Evolutionary conservation across 2,888 invertebrate genomes (phyloP).

Genomic region (Melanostoma mellinum): DNA sequence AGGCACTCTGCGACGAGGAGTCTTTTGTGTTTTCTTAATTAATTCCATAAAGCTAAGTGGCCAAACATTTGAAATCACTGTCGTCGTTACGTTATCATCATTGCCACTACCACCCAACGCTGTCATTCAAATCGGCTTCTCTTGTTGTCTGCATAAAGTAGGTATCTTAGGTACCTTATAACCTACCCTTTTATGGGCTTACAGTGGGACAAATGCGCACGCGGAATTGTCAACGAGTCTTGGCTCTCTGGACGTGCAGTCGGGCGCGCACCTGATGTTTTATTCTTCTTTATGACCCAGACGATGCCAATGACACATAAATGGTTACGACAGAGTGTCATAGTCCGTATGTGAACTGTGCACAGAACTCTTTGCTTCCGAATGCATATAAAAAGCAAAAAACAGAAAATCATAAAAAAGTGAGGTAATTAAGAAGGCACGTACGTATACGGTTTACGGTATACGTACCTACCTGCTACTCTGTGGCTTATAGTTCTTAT

Average conservation of each 20-base stretch:
- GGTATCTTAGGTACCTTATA: background rate
- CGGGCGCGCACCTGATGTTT: slow-evolving; percentile 56
- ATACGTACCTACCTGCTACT: background rate
- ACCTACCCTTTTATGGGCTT: slow-evolving; percentile 41
- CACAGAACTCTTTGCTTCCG: slow-evolving; percentile 57
- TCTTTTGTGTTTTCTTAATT: slow-evolving; percentile 21
- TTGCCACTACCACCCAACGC: slow-evolving; percentile 47
- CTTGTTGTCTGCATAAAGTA: slow-evolving; percentile 44
- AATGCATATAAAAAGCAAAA: slow-evolving; percentile 30
- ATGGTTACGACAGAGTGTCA: slow-evolving; percentile 58
- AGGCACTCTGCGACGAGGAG: no score
- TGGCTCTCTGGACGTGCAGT: slow-evolving; percentile 17
- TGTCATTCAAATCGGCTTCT: slow-evolving; percentile 58
- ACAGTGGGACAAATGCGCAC: slow-evolving; percentile 56
- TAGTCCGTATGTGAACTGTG: slow-evolving; percentile 35
- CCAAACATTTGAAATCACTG: slow-evolving; percentile 56
- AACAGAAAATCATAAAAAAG: slow-evolving; percentile 31
- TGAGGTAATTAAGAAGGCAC: slow-evolving; percentile 57
- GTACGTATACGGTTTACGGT: slow-evolving; percentile 1
- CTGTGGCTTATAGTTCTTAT: slow-evolving; percentile 41
- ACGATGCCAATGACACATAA: slow-evolving; percentile 52
- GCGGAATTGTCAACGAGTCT: slow-evolving; percentile 64
- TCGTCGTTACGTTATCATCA: slow-evolving; percentile 40
- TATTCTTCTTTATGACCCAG: slow-evolving; percentile 65
- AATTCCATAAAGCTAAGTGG: slow-evolving; percentile 56